Evolutionary conservation across 2,113 vertebrate species (phyloP).

Genomic region (Chascanopsetta lugubris): DNA sequence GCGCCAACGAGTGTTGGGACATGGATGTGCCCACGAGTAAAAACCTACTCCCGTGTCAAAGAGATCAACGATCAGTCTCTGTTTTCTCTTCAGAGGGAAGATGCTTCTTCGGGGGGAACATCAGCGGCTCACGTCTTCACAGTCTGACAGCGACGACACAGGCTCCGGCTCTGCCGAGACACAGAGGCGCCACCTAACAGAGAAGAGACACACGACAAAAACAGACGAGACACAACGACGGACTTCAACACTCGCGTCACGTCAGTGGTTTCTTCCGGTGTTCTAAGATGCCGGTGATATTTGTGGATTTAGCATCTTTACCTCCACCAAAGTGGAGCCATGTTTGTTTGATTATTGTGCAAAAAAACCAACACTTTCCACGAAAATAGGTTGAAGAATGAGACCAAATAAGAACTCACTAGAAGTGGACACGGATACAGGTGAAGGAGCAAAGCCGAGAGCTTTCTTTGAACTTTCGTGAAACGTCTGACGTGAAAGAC

Average conservation of each 20-base stretch:
- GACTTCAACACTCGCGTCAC: neutral
- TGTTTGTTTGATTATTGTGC: no score
- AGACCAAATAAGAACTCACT: neutral
- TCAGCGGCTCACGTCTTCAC: constrained; percentile 54
- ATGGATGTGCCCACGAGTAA: constrained; percentile 3
- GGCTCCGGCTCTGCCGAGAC: constrained; percentile 94
- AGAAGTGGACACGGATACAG: neutral
- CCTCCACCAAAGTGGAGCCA: no score
- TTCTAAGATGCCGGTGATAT: no score
- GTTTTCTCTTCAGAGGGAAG: neutral
- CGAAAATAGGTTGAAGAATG: no score
- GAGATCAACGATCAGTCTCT: constrained; percentile 2
- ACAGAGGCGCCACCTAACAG: constrained; percentile 91
- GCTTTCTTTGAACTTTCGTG: no score
- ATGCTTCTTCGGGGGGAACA: neutral
- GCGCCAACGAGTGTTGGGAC: constrained; percentile 6
- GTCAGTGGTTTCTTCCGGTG: neutral
- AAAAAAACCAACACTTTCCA: no score
- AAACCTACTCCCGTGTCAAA: constrained; percentile 7
- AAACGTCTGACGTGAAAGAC: no score
- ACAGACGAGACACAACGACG: neutral
- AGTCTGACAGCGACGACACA: constrained; percentile 95
- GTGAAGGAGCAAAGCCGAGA: no score
- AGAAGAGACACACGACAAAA: neutral
- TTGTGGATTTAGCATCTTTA: neutral